Base-by-base conservation (phyloP, 30 jellyfish, hydroid and myxozoan genomes). In the Nemopilema nomurai region DNA sequence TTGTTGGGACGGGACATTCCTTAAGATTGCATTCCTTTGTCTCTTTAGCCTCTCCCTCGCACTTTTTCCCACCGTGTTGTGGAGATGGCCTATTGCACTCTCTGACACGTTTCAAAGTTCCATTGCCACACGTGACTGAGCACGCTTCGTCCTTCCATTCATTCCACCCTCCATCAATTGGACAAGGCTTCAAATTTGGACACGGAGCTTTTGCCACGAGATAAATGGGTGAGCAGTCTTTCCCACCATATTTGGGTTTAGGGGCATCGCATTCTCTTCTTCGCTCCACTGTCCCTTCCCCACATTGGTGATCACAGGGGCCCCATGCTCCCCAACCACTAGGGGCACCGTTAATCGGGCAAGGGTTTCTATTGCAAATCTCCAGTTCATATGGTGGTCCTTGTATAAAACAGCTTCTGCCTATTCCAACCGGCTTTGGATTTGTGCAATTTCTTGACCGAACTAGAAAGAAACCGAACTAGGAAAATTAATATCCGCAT, bases 71-170 rank as follows among this genome's bases (percentile, higher is more conserved):
- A 9, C 93, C 93, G 26, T 74, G 21, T 33, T 75, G 74, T 1
- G 93, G 93, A 28, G 51, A 65, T 7, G 93, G 93, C 0, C 64
- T 84, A 68, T 84, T 69, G 52, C 93, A 84, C 23, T 51, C 79
- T 64, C 93, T 74, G 8, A 71, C 69, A 16, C 87, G 66, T 63
- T 74, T 84, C 51, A 26, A 18, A 1, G 23, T 51, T 32, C 93
- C 93, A 32, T 73, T 73, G 0, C 93, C 93, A 67, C 93, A 84
- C 1, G 87, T 84, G 0, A 73, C 93, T 16, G 93, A 84, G 51
- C 93, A 84, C 6, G 68, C 41, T 32, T 19, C 20, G 22, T 63
- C 87, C 0, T 16, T 62, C 82, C 82, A 84, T 1, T 75, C 69
- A 0, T 87, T 75, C 87, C 87, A 84, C 16, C 64, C 74, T 9